Conservation (phyloP, 2,888 invertebrate genomes). For the Coleophora deauratella region DNA sequence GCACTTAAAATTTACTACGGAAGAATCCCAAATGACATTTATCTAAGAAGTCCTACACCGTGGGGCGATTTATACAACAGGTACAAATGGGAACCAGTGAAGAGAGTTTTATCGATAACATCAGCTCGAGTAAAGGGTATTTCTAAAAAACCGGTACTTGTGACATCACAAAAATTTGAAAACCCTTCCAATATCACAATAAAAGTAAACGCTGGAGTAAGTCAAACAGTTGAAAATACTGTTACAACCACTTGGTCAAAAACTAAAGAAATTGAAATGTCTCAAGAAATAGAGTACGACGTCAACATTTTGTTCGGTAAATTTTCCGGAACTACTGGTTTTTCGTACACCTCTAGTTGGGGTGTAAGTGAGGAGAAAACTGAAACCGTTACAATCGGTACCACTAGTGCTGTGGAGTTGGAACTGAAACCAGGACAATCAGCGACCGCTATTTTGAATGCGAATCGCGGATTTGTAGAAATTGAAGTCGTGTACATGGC, state of each 20-base stretch:
- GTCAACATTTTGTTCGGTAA: constrained; percentile 43
- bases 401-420: constrained; percentile 41
- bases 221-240: constrained; percentile 46
- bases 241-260: constrained; percentile 43
- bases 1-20: constrained; percentile 37
- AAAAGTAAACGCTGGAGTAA: constrained; percentile 53
- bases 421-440: constrained; percentile 45
- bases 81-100: constrained; percentile 46
- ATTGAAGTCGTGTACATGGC: constrained; percentile 40
- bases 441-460: constrained; percentile 42
- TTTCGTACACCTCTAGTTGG: constrained; percentile 42
- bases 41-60: constrained; percentile 48
- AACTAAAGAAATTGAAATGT: constrained; percentile 33
- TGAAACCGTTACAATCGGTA: constrained; percentile 40
- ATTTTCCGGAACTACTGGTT: constrained; percentile 33
- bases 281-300: constrained; percentile 44
- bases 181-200: constrained; percentile 40
- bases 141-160: constrained; percentile 26
- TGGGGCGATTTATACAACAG: constrained; percentile 52
- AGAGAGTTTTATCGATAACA: constrained; percentile 32
- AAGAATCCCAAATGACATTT: constrained; percentile 31
- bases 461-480: constrained; percentile 38
- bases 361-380: constrained; percentile 45
- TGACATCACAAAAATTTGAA: constrained; percentile 44
- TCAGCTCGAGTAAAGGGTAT: constrained; percentile 31